Conservation (phyloP, 37 sponge, comb jelly and placozoan genomes). For the Beroe forskalii region DNA sequence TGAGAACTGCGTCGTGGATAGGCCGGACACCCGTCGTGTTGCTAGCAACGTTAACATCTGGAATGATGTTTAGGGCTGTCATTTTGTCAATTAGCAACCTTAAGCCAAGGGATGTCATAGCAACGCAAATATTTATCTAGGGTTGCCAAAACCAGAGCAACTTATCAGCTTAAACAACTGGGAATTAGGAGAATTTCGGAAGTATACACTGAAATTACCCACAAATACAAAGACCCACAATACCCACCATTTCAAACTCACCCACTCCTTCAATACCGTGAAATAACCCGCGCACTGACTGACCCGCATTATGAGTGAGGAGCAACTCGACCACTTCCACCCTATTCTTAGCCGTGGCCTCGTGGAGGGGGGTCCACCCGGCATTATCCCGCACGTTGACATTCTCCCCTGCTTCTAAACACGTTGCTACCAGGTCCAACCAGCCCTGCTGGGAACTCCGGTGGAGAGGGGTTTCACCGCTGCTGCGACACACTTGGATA, state of each 20-base stretch:
- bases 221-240: too few relatives aligned
- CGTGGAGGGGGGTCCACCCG: conserved; percentile 62
- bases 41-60: conserved; percentile 36
- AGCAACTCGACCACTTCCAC: conserved; percentile 33
- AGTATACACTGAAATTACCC: too few relatives aligned
- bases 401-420: conserved; percentile 50
- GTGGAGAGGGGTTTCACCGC: conserved; percentile 55
- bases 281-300: too few relatives aligned
- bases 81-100: too few relatives aligned
- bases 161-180: too few relatives aligned
- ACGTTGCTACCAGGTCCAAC: neutral
- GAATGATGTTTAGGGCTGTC: too few relatives aligned
- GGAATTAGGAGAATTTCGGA: too few relatives aligned
- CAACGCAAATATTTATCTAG: too few relatives aligned
- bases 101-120: too few relatives aligned
- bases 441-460: conserved; percentile 30
- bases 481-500: conserved; percentile 26
- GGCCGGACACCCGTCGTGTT: conserved; percentile 38
- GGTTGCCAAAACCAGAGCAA: too few relatives aligned
- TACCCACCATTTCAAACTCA: too few relatives aligned
- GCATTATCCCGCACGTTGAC: conserved; percentile 54
- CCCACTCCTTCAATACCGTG: too few relatives aligned
- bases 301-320: neutral
- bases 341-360: conserved; percentile 58
- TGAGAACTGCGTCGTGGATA: conserved; percentile 21